These are phyloP conservation scores for Troglohyphantes excavatus DNA, from an alignment of 2,888 invertebrate species.

Conservation along the genomic window DNA sequence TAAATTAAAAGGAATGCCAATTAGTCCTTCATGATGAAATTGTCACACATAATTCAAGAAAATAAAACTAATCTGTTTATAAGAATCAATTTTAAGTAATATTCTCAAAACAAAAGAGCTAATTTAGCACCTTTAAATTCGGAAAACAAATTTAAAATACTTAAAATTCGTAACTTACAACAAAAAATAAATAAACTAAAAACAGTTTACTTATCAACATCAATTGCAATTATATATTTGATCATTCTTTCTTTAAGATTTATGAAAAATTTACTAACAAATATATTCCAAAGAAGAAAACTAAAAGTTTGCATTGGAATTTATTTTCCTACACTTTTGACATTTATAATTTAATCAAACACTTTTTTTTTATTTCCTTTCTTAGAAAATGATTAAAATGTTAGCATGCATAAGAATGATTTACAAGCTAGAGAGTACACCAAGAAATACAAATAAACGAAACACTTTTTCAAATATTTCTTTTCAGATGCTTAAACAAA, in stretches of 20 bases:
- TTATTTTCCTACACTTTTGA: not conserved
- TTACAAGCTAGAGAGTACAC: not conserved
- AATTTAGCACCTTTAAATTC: no score
- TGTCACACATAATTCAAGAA: no score
- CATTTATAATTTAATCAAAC: not conserved
- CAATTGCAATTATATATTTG: no score
- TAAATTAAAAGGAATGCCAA: no score
- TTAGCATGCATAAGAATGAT: not conserved
- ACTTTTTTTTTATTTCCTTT: slow-evolving; percentile 3
- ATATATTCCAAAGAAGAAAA: not conserved
- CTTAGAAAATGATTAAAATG: slow-evolving; percentile 14
- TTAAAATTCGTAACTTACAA: no score
- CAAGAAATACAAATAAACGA: slow-evolving; percentile 19
- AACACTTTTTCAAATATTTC: not conserved
- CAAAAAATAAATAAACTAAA: no score
- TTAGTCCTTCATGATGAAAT: no score
- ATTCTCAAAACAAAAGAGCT: no score
- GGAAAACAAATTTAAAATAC: no score
- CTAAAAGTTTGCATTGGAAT: not conserved
- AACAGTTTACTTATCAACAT: no score
- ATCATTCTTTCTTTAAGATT: not conserved
- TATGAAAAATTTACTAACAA: not conserved
- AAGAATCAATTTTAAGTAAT: no score
- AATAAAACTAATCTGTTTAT: no score
- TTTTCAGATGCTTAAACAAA: slow-evolving; percentile 26